These are phyloP conservation scores for Cyrtonyx montezumae DNA, from an alignment of 2,113 vertebrate genomes.

Conservation along the genomic window DNA sequence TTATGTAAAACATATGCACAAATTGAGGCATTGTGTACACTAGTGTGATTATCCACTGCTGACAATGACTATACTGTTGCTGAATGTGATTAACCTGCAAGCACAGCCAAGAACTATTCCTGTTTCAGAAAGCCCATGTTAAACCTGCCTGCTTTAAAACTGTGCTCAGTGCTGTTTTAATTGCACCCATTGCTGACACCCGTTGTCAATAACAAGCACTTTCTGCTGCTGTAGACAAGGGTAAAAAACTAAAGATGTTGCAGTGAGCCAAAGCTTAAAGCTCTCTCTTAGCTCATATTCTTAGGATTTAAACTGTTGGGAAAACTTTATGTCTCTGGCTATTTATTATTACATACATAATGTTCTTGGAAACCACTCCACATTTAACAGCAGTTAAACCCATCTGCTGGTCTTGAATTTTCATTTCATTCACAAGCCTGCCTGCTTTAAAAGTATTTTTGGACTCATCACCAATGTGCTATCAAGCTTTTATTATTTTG, in stretches of 20 bases:
- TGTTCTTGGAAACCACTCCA: slow-evolving; percentile 76
- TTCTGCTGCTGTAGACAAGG: slow-evolving; percentile 14
- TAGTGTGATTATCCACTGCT: slow-evolving; percentile 12
- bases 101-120: slow-evolving; percentile 35
- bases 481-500: slow-evolving; percentile 43
- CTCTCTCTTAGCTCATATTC: background rate
- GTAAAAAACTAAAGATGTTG: background rate
- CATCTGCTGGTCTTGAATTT: slow-evolving; percentile 73
- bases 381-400: slow-evolving; percentile 74
- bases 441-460: slow-evolving; percentile 54
- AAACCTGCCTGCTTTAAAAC: slow-evolving; percentile 29
- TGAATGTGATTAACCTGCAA: slow-evolving; percentile 45
- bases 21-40: background rate
- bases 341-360: slow-evolving; percentile 65
- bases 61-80: slow-evolving; percentile 3
- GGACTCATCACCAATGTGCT: slow-evolving; percentile 24
- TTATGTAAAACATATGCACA: slow-evolving; percentile 21
- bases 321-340: slow-evolving; percentile 49
- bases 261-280: slow-evolving; percentile 3
- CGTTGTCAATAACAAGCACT: background rate
- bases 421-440: slow-evolving; percentile 52
- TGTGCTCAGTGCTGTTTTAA: background rate
- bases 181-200: slow-evolving; percentile 3
- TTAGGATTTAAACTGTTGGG: slow-evolving; percentile 37
- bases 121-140: background rate